phyloP scores from a whole-genome alignment of 2,797 vertebrate species.

The Galaxias olidus region DNA sequence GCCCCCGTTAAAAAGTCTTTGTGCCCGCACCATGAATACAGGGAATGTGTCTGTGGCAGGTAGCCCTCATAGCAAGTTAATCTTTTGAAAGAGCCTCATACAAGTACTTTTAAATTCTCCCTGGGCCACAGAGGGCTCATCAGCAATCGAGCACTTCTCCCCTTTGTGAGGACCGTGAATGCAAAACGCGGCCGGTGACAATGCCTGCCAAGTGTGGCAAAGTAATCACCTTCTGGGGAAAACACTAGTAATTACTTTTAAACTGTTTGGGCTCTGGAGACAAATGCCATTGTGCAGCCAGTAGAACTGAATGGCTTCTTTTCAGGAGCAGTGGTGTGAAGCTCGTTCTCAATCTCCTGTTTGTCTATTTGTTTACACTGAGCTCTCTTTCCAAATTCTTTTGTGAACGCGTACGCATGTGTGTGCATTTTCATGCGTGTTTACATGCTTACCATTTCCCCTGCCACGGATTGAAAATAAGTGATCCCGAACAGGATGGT shows the following conservation, averaged over 20 bases:
- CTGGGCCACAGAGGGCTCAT: slow-evolving; percentile 74
- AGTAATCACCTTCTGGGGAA: slow-evolving; percentile 80
- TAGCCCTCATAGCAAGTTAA: slow-evolving; percentile 86
- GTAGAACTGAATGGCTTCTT: slow-evolving; percentile 65
- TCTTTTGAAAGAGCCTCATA: slow-evolving; percentile 81
- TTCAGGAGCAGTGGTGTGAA: slow-evolving; percentile 58
- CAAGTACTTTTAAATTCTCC: slow-evolving; percentile 82
- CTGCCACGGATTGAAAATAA: too few species aligned
- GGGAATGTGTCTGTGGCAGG: slow-evolving; percentile 80
- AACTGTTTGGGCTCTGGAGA: slow-evolving; percentile 81
- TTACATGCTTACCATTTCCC: too few species aligned
- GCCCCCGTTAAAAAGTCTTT: slow-evolving; percentile 77
- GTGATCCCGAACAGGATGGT: too few species aligned
- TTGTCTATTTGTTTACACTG: slow-evolving; percentile 68
- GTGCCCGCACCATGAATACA: slow-evolving; percentile 75
- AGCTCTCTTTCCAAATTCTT: slow-evolving; percentile 52
- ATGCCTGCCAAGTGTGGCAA: slow-evolving; percentile 79
- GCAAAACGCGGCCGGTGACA: slow-evolving; percentile 72
- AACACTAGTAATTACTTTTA: slow-evolving; percentile 84
- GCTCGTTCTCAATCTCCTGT: slow-evolving; percentile 57
- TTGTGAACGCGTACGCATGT: slow-evolving; percentile 1
- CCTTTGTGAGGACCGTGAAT: slow-evolving; percentile 76
- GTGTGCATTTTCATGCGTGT: slow-evolving; percentile 19
- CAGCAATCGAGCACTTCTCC: slow-evolving; percentile 80
- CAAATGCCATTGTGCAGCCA: slow-evolving; percentile 73